A percentile compares a stretch with the other conserved stretches of the same genome.
Evolutionary conservation across 2,888 invertebrate species (phyloP).

Genomic region (Pachydiplax longipennis): DNA sequence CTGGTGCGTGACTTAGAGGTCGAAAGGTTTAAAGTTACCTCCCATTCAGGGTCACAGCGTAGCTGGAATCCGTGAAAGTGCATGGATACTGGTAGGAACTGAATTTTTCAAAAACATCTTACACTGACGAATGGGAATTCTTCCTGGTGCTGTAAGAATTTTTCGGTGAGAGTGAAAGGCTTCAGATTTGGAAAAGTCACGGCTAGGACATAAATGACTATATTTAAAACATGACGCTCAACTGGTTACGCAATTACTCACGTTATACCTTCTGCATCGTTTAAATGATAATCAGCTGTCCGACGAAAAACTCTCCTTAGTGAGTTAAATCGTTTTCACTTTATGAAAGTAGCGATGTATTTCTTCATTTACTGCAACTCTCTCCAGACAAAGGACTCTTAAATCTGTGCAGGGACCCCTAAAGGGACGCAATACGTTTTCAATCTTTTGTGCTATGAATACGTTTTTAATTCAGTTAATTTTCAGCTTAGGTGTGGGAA

Average conservation of each 20-base stretch:
- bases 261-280: too few relatives aligned
- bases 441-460: too few relatives aligned
- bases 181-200: neutral
- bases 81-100: neutral
- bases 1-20: neutral
- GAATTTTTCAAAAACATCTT: neutral
- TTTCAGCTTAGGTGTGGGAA: too few relatives aligned
- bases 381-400: too few relatives aligned
- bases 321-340: too few relatives aligned
- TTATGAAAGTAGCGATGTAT: too few relatives aligned
- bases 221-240: neutral
- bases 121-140: neutral
- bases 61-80: neutral
- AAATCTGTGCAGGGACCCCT: too few relatives aligned
- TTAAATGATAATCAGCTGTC: too few relatives aligned
- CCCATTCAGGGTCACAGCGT: neutral
- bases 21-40: neutral
- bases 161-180: neutral
- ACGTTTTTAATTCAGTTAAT: too few relatives aligned
- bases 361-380: too few relatives aligned
- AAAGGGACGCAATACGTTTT: too few relatives aligned
- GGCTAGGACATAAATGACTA: neutral
- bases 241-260: neutral
- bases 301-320: too few relatives aligned
- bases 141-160: neutral